Percentiles rank a stretch among this genome's conserved stretches.
Evolutionary conservation across 1,140 invertebrate genomes (phyloP).

Genomic region (Lineus longissimus): DNA sequence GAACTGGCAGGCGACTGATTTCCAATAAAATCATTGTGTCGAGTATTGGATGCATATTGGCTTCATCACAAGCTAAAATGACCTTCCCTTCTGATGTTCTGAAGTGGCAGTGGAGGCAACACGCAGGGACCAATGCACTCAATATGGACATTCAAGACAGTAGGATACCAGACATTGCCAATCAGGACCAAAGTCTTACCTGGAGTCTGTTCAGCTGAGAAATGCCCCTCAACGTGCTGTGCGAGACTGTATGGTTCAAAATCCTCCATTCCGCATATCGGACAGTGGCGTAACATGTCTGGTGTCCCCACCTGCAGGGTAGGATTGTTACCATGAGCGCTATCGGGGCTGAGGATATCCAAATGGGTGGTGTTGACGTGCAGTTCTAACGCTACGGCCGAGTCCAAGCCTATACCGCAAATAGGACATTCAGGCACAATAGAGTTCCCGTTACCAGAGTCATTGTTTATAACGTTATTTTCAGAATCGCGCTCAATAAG

Average conservation of each 20-base stretch:
- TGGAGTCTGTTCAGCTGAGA: conserved; percentile 41
- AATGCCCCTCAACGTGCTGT: conserved; percentile 43
- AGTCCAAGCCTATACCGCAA: conserved; percentile 61
- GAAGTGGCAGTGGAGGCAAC: no score
- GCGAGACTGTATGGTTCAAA: conserved; percentile 26
- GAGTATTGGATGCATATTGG: no score
- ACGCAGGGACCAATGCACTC: no score
- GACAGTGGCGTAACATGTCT: conserved; percentile 22
- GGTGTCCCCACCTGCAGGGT: not conserved
- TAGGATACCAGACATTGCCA: no score
- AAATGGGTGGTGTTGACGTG: conserved; percentile 82
- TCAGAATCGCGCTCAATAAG: conserved; percentile 14
- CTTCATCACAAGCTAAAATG: no score
- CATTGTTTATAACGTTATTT: conserved; percentile 17
- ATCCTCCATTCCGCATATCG: conserved; percentile 39
- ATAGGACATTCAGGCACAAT: conserved; percentile 60
- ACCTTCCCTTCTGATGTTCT: no score
- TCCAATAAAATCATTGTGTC: no score
- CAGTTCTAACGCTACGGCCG: conserved; percentile 72
- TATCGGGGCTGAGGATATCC: conserved; percentile 64
- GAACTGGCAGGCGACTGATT: no score
- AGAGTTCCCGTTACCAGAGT: conserved; percentile 57
- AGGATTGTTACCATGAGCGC: conserved; percentile 2
- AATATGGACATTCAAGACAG: no score
- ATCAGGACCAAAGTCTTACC: conserved; percentile 11